Conservation (phyloP, 2,113 vertebrate genomes). For the Jacana jacana region DNA sequence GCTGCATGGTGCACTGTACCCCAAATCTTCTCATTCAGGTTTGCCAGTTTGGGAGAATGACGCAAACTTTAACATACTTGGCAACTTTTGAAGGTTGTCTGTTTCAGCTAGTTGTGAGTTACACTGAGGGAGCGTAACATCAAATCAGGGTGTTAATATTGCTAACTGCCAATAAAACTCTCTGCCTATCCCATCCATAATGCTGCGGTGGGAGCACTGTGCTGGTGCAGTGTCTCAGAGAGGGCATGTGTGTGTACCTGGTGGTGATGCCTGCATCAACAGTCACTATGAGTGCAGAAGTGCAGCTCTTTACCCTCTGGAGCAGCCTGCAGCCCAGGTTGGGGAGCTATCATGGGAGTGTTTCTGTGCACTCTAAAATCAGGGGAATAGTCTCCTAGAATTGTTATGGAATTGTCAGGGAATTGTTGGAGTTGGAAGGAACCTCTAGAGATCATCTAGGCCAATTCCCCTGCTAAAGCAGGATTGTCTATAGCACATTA, state of each 20-base stretch:
- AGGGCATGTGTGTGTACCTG: not conserved
- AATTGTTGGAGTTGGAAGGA: no score
- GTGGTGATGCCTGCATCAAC: not conserved
- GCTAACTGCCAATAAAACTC: not conserved
- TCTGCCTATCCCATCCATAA: not conserved
- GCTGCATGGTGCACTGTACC: not conserved
- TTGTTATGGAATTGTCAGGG: no score
- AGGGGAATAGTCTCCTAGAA: not conserved
- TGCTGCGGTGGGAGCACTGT: not conserved
- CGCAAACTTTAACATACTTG: not conserved
- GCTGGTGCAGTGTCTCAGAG: not conserved
- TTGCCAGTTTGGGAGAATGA: not conserved
- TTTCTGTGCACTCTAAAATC: not conserved
- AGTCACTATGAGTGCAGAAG: fast-evolving
- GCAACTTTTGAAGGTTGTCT: not conserved
- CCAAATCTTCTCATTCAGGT: not conserved
- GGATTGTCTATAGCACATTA: no score
- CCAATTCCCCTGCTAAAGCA: no score
- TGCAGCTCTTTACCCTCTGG: not conserved
- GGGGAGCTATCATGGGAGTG: not conserved
- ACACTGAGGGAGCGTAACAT: not conserved
- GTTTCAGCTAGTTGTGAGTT: not conserved
- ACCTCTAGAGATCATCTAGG: no score
- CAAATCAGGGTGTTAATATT: not conserved
- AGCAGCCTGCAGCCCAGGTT: fast-evolving